Evolutionary conservation across 2,797 vertebrate genomes (phyloP).

Genomic region (Apogon hyalosoma): DNA sequence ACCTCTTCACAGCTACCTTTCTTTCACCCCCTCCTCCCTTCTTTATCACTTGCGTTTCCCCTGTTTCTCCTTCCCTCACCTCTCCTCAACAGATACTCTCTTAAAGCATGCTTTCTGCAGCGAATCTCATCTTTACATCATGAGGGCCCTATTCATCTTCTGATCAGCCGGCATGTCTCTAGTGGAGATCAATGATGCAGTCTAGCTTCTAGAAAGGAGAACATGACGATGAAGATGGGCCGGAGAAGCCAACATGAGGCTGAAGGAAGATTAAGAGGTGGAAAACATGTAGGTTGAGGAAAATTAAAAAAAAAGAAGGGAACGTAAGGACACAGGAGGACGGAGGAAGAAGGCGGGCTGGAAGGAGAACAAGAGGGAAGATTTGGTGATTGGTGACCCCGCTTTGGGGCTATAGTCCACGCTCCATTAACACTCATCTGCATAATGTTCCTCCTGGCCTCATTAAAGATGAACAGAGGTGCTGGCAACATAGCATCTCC

Average conservation of each 20-base stretch:
- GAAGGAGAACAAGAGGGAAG: slow-evolving; percentile 15
- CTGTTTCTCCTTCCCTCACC: slow-evolving; percentile 14
- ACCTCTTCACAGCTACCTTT: slow-evolving; percentile 21
- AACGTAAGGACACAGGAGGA: slow-evolving; percentile 34
- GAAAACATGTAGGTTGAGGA: slow-evolving; percentile 1
- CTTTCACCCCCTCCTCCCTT: slow-evolving; percentile 34
- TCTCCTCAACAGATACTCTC: slow-evolving; percentile 40
- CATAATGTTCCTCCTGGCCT: slow-evolving; percentile 79
- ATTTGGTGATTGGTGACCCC: slow-evolving; percentile 56
- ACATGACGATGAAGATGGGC: slow-evolving; percentile 33
- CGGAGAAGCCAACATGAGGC: slow-evolving; percentile 18
- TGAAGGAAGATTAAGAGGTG: slow-evolving; percentile 11
- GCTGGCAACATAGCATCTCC: slow-evolving; percentile 51
- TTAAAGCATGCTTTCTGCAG: slow-evolving; percentile 43
- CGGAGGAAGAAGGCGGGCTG: slow-evolving; percentile 8
- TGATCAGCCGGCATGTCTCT: slow-evolving; percentile 53
- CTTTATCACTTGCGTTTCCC: slow-evolving; percentile 23
- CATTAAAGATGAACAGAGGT: slow-evolving; percentile 70
- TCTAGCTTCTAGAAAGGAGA: slow-evolving; percentile 30
- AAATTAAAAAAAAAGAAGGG: slow-evolving; percentile 35
- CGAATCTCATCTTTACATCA: slow-evolving; percentile 61
- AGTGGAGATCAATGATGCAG: slow-evolving; percentile 58
- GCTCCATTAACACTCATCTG: slow-evolving; percentile 79
- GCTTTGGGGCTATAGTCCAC: slow-evolving; percentile 43
- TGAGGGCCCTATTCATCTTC: slow-evolving; percentile 55